Conservation (phyloP, 2,113 vertebrate genomes). For the Orientallactaga bullata region DNA sequence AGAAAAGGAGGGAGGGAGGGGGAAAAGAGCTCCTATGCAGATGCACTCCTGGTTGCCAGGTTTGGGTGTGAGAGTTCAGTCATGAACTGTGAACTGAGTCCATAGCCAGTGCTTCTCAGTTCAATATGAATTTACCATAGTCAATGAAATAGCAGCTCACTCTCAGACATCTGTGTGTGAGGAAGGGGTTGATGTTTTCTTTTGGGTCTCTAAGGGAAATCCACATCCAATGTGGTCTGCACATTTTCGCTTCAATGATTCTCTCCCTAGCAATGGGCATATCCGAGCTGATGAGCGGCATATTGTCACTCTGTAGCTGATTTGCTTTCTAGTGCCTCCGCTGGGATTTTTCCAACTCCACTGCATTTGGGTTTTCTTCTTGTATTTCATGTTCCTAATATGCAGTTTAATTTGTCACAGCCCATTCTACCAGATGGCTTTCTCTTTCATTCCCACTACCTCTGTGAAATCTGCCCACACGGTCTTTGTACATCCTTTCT, state of each 20-base stretch:
- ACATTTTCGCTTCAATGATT: conserved; percentile 66
- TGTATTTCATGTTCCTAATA: conserved; percentile 77
- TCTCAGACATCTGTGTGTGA: neutral
- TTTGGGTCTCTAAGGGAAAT: conserved; percentile 37
- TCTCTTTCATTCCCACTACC: conserved; percentile 44
- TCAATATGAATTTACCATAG: conserved; percentile 36
- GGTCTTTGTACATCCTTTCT: conserved; percentile 35
- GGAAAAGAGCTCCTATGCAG: neutral
- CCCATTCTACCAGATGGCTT: conserved; percentile 73
- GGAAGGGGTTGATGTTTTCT: neutral
- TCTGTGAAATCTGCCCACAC: conserved; percentile 51
- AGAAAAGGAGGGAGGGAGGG: neutral
- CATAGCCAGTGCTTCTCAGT: conserved; percentile 16
- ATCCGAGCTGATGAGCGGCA: conserved; percentile 32
- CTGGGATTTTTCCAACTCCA: conserved; percentile 62
- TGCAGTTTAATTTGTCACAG: conserved; percentile 64
- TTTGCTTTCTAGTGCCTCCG: conserved; percentile 55
- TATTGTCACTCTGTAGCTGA: conserved; percentile 56
- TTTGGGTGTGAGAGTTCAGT: conserved; percentile 14
- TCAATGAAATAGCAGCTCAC: conserved; percentile 51
- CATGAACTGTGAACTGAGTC: neutral
- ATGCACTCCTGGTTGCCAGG: neutral
- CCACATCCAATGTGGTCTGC: conserved; percentile 42
- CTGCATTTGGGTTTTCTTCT: conserved; percentile 76
- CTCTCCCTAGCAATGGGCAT: conserved; percentile 48